Evolutionary conservation across 2,113 vertebrate species (phyloP), one percentile per base, ranked within the genome.

Genomic region (Gymnocephalus cernua): DNA sequence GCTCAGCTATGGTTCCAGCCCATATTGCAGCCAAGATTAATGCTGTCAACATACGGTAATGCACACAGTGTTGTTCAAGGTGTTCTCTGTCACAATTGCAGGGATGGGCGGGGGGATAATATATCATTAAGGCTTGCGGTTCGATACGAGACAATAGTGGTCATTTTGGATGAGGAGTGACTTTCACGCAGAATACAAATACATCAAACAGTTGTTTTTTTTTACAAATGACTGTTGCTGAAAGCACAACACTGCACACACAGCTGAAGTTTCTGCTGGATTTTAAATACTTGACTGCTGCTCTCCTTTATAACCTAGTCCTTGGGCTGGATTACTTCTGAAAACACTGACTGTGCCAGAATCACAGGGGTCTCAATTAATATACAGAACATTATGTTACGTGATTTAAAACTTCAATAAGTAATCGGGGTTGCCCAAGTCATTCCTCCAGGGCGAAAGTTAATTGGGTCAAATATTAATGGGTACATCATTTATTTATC

Each of bases 81-180:
- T 89, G 82, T 86, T 86, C 59, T 71, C 82, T 82, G 72, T 87
- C 83, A 89, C 76, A 57, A 38, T 73, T 58, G 68, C 74, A 44
- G 50, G 72, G 32, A 75, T 9, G 80, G 44, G 25, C 41, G 73
- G 75, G 74, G 38, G 74, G 80, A 81, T 74, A 83, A 88, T 90
- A 76, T 64, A 85, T 90, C 62, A 86, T 86, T 82, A 85, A 72
- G 63, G 66, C 63, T 14, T 4, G 53, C n/a, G 64, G 76, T 79
- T 92, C 23, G 29, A 89, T 90, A 82, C 0, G 4, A 84, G 83
- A 68, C 82, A 45, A 79, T 70, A 62, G 63, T 41, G 66, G 68
- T 51, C 29, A 65, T 35, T 78, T 63, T 57, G 41, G 76, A 81
- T 77, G 66, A 88, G 64, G 41, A 74, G 38, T 25, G 66, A 71